A percentile compares a stretch with the other conserved stretches of the same genome.
phyloP scores from a whole-genome alignment of 2,113 vertebrate genomes.

The Gobiocypris rarus region DNA sequence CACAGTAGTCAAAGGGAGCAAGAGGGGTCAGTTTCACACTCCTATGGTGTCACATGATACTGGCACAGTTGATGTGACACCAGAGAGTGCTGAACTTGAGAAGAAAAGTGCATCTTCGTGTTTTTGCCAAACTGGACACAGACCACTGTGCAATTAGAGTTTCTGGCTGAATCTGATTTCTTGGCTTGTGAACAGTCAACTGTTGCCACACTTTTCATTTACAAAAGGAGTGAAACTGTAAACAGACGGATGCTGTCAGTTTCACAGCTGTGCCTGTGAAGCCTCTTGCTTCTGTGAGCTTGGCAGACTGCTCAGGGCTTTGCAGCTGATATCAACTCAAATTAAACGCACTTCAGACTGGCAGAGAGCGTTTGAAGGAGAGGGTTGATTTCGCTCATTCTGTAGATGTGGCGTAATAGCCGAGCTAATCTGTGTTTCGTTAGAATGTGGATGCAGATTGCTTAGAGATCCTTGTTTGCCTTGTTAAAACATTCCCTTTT shows the following conservation, averaged over 20 bases:
- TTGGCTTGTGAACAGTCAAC: conserved; percentile 34
- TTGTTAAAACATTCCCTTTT: conserved; percentile 15
- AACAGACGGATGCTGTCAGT: conserved; percentile 25
- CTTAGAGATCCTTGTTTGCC: conserved; percentile 1
- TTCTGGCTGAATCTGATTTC: conserved; percentile 13
- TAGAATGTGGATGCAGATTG: not conserved
- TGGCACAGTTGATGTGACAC: not conserved
- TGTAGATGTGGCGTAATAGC: not conserved
- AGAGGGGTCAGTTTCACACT: conserved; percentile 28
- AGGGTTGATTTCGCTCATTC: conserved; percentile 5
- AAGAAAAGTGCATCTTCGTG: not conserved
- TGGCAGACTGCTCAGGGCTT: conserved; percentile 14
- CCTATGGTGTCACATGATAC: not conserved
- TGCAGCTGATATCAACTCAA: conserved; percentile 28
- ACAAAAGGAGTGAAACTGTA: conserved; percentile 27
- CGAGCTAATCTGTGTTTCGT: conserved; percentile 3
- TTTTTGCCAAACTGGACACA: not conserved
- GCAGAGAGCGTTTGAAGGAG: conserved; percentile 4
- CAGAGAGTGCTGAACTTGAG: conserved; percentile 2
- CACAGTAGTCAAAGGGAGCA: conserved; percentile 7
- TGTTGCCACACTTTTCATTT: conserved; percentile 40
- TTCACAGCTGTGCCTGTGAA: conserved; percentile 52
- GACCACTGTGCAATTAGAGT: not conserved
- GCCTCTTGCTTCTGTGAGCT: not conserved
- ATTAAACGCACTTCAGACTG: conserved; percentile 34